These are phyloP conservation scores for Serranus cabrilla DNA, from an alignment of 2,797 vertebrate species.

Conservation along the genomic window DNA sequence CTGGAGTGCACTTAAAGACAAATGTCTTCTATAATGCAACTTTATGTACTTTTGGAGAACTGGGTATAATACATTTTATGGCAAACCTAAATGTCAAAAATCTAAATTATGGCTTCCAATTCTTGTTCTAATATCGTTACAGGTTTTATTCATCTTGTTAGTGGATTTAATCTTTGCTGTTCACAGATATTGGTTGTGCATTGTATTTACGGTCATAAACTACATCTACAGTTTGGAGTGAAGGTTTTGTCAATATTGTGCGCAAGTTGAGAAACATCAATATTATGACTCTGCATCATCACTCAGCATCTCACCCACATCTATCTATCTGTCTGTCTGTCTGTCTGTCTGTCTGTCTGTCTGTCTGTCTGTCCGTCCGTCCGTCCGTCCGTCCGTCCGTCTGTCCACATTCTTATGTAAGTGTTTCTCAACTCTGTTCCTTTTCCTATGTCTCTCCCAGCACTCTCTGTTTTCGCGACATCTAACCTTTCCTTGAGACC, in stretches of 20 bases:
- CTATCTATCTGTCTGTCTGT: not conserved
- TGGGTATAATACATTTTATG: not conserved
- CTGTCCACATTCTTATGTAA: not conserved
- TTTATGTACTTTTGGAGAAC: not conserved
- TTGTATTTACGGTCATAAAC: constrained; percentile 2
- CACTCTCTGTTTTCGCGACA: not conserved
- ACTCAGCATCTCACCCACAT: not conserved
- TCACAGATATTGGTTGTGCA: not conserved
- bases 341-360: not conserved
- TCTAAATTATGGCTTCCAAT: not conserved
- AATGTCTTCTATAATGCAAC: not conserved
- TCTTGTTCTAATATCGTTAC: not conserved
- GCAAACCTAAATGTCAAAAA: not conserved
- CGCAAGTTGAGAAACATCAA: not conserved
- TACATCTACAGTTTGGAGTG: not conserved
- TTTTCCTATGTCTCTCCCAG: not conserved
- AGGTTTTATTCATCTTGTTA: not conserved
- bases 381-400: not conserved
- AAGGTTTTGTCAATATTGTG: constrained; percentile 16
- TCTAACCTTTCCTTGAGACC: constrained; percentile 11
- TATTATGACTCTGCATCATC: constrained; percentile 9
- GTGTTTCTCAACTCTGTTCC: not conserved
- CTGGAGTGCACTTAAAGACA: not conserved
- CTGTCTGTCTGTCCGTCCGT: not conserved
- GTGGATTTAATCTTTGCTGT: not conserved